Conservation (phyloP, 2,113 vertebrate species). For the Irena cyanogastra region DNA sequence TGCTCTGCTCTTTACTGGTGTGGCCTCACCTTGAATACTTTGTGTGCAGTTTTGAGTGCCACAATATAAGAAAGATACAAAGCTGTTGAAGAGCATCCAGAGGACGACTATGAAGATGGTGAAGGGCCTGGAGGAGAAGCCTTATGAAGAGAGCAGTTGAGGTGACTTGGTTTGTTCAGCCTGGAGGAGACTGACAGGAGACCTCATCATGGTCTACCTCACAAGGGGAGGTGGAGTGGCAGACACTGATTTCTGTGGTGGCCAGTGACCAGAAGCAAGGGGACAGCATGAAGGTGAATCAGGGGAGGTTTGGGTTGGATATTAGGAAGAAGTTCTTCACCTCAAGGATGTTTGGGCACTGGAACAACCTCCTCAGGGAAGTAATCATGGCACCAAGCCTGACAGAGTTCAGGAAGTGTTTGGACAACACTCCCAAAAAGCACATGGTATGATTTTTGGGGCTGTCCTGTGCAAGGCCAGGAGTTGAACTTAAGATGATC, state of each 20-base stretch:
- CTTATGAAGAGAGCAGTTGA: not conserved
- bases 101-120: not conserved
- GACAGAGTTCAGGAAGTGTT: not conserved
- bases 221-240: not conserved
- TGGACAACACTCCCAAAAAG: not conserved
- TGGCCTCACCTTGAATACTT: not conserved
- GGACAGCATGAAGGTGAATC: not conserved
- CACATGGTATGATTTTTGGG: not conserved
- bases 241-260: not conserved
- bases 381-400: not conserved
- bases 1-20: not conserved
- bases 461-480: not conserved
- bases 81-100: not conserved
- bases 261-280: not conserved
- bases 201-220: not conserved
- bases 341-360: not conserved
- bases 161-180: not conserved
- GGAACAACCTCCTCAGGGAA: not conserved
- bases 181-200: not conserved
- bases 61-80: not conserved
- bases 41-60: not conserved
- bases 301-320: not conserved
- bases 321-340: not conserved
- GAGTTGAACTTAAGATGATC: not conserved
- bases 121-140: not conserved